Evolutionary conservation across 2,888 invertebrate genomes (phyloP).

Genomic region (Pyralis farinalis): DNA sequence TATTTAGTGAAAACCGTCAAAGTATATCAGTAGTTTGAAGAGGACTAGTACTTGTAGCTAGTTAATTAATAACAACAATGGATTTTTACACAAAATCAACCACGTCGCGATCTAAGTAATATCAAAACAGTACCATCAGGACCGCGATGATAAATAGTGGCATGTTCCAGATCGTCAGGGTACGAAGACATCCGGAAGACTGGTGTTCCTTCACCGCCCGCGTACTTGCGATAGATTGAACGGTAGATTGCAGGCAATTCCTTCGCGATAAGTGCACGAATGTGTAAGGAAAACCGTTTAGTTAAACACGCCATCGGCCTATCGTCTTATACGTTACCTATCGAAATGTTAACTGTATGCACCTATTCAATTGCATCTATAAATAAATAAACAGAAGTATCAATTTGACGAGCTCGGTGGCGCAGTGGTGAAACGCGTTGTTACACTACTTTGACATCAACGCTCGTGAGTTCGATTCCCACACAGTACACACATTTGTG

Average conservation of each 20-base stretch:
- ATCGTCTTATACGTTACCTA: conserved; percentile 46
- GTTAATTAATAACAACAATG: no score
- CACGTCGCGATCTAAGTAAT: no score
- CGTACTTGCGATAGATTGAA: conserved; percentile 28
- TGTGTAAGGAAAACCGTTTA: conserved; percentile 54
- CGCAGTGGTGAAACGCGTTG: no score
- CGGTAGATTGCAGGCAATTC: conserved; percentile 43
- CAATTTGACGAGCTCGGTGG: no score
- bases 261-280: conserved; percentile 46
- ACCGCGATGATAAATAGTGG: conserved; percentile 84
- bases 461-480: no score
- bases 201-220: conserved; percentile 13
- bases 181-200: conserved; percentile 44
- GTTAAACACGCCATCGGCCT: conserved; percentile 56
- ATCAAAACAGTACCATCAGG: conserved; percentile 58
- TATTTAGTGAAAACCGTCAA: no score
- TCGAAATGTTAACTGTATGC: conserved; percentile 47
- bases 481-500: no score
- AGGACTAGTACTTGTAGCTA: no score
- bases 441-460: no score
- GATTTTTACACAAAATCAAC: not conserved
- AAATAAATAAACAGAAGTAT: no score
- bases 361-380: not conserved
- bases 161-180: conserved; percentile 76
- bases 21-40: no score